Evolutionary conservation across 2,113 vertebrate species (phyloP), one percentile per base, ranked within the genome.

Genomic region (Gymnobelideus leadbeateri): DNA sequence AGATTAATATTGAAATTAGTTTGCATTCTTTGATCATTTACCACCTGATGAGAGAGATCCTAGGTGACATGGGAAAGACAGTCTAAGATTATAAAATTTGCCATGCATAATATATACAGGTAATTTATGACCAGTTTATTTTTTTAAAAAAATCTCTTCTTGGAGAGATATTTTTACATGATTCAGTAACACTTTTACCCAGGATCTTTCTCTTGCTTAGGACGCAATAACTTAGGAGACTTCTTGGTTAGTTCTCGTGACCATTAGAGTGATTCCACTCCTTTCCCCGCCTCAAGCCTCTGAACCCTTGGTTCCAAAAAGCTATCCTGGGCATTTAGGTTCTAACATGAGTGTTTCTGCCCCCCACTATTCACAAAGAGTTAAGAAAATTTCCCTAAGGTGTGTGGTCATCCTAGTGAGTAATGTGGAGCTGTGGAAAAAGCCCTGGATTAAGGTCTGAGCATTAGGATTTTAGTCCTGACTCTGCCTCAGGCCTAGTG

Each of bases 1-100:
- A 77, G 14, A 7, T 77, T 77, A 77, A 77, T 77, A n/a, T 77
- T 96, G 50, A 94, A 93, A 37, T 93, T 93, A 49, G 46, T 54
- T 37, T 95, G 21, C 91, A 24, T 96, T 93, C 19, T 50, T 53
- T 77, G 93, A 90, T 53, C 11, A 91, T 4, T 49, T 2, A 68
- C 50, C 25, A 28, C 31, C 51, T 94, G 1, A 95, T n/a, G 31
- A 23, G 55, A 19, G 16, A 77, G n/a, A n/a, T n/a, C 12, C 61
- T 77, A 77, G 61, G 37, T 77, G 61, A n/a, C 61, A 77, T 77
- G 37, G 37, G 37, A 77, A 77, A n/a, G 61, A 37, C 61, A n/a
- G 61, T 14, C 3, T 68, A 37, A 68, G 14, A n/a, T 77, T n/a
- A 77, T 77, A n/a, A 77, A 77, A 4, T n/a, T 77, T 77, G 37